Base-by-base conservation (phyloP, 2,888 invertebrate genomes). In the Tachystola acroxantha region DNA sequence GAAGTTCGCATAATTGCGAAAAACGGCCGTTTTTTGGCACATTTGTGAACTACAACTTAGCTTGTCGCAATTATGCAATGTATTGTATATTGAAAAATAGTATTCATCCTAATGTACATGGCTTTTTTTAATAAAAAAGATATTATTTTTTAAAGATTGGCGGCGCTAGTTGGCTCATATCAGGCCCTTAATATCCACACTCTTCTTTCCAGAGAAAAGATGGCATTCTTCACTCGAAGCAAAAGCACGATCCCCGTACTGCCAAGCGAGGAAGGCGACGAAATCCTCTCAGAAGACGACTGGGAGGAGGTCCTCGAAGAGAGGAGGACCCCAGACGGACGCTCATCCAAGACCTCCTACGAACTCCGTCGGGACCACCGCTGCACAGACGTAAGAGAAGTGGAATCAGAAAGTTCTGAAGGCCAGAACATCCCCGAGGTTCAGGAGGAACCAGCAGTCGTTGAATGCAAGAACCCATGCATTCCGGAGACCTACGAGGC, bases 191-290 rank as follows among this genome's bases (percentile, higher is more conserved):
- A 16, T 6, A 6, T 16, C 3, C 16, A 16, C 16, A n/a, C n/a
- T 33, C 46, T 37, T 40, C 22, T 66, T 88, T 88, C 19, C 87
- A 97, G 97, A 87, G 97, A 97, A 84, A 97, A 97, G 84, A 97
- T 98, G 93, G 96, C 96, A 27, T 98, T 97, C 87, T 97, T 98
- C 78, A 97, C 96, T 1, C 91, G 94, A 56, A 91, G 92, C 46
- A 94, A 93, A 56, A 77, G 92, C 20, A 92, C 90, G 42, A 92
- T 95, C 59, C 95, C 95, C 38, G 89, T 93, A 45, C 74, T 94
- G 46, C 93, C 94, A 1, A 88, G 89, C 10, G 93, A 94, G 32
- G 91, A 91, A 44, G 70, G 62, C 6, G 67, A 68, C 10, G 78
- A 82, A 48, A 73, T 73, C 60, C 57, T 73, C 10, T 85, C 85